Conservation (phyloP, 1,140 invertebrate species). For the Ooceraea biroi region DNA sequence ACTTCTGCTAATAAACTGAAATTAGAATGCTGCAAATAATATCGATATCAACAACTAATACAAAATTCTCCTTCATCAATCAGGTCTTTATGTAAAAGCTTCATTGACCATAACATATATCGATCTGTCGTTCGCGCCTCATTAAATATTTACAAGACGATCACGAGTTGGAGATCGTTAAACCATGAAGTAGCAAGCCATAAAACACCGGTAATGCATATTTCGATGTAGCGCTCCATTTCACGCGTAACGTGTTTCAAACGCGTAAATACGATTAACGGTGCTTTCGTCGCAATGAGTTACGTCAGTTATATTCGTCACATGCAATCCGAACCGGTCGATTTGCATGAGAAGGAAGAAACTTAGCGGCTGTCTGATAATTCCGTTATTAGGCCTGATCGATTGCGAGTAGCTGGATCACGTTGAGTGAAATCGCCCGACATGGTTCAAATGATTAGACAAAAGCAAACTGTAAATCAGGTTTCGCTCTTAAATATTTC, state of each 20-base stretch:
- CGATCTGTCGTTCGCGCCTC: conserved; percentile 44
- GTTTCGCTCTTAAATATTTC: conserved; percentile 21
- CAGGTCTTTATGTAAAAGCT: neutral
- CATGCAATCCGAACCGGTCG: conserved; percentile 20
- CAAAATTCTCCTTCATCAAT: neutral
- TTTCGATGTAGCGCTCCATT: conserved; percentile 37
- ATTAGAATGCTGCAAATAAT: neutral
- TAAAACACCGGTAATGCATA: conserved; percentile 8
- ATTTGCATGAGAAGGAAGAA: conserved; percentile 43
- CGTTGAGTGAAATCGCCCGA: neutral
- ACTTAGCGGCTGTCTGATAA: conserved; percentile 26
- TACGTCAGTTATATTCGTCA: conserved; percentile 46
- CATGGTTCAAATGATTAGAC: conserved; percentile 30
- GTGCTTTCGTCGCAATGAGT: conserved; percentile 27
- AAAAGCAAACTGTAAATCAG: conserved; percentile 40
- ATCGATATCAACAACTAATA: neutral
- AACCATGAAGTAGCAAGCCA: conserved; percentile 43
- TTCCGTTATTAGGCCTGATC: conserved; percentile 31
- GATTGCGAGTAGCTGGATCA: conserved; percentile 25
- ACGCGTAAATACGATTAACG: conserved; percentile 43
- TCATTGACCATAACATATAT: neutral
- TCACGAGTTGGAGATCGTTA: conserved; percentile 60
- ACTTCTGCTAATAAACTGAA: neutral
- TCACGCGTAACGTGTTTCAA: conserved; percentile 7
- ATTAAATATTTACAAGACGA: conserved; percentile 62